Evolutionary conservation across 2,113 vertebrate genomes (phyloP).

Genomic region (Podarcis raffonei): DNA sequence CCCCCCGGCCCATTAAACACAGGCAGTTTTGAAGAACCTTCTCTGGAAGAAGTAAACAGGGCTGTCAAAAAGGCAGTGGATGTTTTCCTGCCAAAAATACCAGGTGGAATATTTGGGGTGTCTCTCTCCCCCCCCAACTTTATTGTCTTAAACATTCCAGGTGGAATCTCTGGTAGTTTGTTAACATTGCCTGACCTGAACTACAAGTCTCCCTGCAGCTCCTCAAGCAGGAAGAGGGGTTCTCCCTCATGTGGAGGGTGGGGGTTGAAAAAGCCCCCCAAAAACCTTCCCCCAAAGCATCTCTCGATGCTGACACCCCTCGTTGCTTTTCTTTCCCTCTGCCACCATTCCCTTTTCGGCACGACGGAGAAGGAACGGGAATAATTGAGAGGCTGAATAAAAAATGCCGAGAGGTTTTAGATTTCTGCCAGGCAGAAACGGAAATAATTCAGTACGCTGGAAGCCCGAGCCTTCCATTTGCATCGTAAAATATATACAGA

Average conservation of each 20-base stretch:
- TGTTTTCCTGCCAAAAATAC: slow-evolving; percentile 57
- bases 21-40: slow-evolving; percentile 71
- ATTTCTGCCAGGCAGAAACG: slow-evolving; percentile 57
- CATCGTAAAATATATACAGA: slow-evolving; percentile 48
- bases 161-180: slow-evolving; percentile 14
- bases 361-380: slow-evolving; percentile 32
- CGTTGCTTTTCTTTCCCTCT: background rate
- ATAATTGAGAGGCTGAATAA: slow-evolving; percentile 26
- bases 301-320: slow-evolving; percentile 45
- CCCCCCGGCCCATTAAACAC: slow-evolving; percentile 72
- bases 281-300: background rate
- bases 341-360: slow-evolving; percentile 28
- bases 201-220: slow-evolving; percentile 51
- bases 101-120: slow-evolving; percentile 59
- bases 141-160: background rate
- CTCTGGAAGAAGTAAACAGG: slow-evolving; percentile 71
- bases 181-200: slow-evolving; percentile 50
- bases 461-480: slow-evolving; percentile 49
- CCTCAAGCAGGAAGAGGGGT: slow-evolving; percentile 33
- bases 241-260: background rate
- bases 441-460: slow-evolving; percentile 62
- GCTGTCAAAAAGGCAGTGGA: slow-evolving; percentile 64
- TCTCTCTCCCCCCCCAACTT: too few species aligned
- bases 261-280: background rate
- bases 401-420: slow-evolving; percentile 46